phyloP scores from a whole-genome alignment of 2,113 vertebrate species.

The Taurulus bubalis region DNA sequence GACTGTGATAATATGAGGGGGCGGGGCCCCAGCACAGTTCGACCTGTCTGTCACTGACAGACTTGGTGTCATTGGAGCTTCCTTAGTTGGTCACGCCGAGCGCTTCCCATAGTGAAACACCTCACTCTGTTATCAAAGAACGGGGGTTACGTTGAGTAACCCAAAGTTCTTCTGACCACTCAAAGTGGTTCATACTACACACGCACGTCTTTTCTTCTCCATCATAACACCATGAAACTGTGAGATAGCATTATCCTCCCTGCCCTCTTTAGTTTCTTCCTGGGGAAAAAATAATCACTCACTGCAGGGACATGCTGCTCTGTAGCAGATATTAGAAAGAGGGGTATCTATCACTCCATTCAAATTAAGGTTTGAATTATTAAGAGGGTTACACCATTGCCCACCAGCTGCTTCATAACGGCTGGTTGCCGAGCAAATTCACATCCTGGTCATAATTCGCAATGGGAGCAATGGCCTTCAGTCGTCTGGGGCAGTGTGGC shows the following conservation, averaged over 20 bases:
- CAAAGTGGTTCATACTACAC: too few species aligned
- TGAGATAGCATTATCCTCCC: not conserved
- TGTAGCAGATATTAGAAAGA: not conserved
- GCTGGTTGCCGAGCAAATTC: not conserved
- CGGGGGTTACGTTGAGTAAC: too few species aligned
- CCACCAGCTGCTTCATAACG: not conserved
- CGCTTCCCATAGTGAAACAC: too few species aligned
- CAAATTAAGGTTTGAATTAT: not conserved
- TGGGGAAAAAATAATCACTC: slow-evolving; percentile 2
- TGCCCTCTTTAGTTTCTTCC: slow-evolving; percentile 9
- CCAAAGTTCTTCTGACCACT: too few species aligned
- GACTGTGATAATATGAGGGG: too few species aligned
- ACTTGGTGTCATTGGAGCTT: too few species aligned
- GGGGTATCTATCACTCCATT: too few species aligned
- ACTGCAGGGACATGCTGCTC: not conserved
- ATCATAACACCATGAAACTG: not conserved
- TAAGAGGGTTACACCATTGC: not conserved
- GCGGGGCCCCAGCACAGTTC: too few species aligned
- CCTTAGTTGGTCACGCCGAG: too few species aligned
- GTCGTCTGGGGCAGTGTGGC: not conserved
- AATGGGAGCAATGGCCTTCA: not conserved
- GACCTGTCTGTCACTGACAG: too few species aligned
- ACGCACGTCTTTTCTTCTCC: too few species aligned
- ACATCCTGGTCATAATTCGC: not conserved
- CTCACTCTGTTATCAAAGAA: too few species aligned